These are phyloP conservation scores for Neria commutata DNA, from an alignment of 2,888 invertebrate species.

Conservation along the genomic window DNA sequence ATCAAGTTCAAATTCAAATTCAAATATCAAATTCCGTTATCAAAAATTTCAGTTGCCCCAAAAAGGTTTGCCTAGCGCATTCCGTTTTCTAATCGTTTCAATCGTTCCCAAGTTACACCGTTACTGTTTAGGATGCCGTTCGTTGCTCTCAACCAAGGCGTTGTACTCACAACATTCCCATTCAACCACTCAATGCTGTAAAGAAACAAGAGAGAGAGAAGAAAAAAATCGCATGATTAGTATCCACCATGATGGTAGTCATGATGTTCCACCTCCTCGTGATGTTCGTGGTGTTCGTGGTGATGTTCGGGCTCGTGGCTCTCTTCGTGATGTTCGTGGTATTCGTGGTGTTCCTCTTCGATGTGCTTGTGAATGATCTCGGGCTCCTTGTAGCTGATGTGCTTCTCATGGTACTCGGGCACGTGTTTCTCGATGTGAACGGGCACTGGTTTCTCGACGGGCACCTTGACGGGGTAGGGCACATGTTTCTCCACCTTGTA, in stretches of 20 bases:
- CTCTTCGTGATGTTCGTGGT: conserved; percentile 37
- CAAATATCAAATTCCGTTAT: too few species aligned
- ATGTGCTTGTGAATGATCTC: conserved; percentile 68
- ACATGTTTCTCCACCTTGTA: conserved; percentile 72
- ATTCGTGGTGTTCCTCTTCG: conserved; percentile 50
- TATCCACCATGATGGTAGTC: conserved; percentile 38
- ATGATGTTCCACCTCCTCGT: conserved; percentile 26
- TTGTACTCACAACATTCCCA: too few species aligned
- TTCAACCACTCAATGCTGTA: conserved; percentile 46
- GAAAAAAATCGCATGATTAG: conserved; percentile 31
- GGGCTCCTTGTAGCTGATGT: conserved; percentile 75
- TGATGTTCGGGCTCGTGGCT: conserved; percentile 46
- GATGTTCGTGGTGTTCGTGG: conserved; percentile 37
- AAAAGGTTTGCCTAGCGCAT: too few species aligned
- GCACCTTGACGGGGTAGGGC: conserved; percentile 74
- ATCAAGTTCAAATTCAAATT: too few species aligned
- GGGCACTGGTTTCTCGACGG: conserved; percentile 72
- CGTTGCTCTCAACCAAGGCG: too few species aligned
- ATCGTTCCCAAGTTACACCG: too few species aligned
- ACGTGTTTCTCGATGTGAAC: conserved; percentile 79
- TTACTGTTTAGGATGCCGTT: too few species aligned
- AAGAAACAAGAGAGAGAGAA: conserved; percentile 43
- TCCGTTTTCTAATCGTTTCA: not conserved
- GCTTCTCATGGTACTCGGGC: conserved; percentile 66
- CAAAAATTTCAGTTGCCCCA: too few species aligned